A percentile compares a stretch with the other conserved stretches of the same genome.
Conservation (phyloP, 2,888 invertebrate species). For the Stegophylla sp. region DNA sequence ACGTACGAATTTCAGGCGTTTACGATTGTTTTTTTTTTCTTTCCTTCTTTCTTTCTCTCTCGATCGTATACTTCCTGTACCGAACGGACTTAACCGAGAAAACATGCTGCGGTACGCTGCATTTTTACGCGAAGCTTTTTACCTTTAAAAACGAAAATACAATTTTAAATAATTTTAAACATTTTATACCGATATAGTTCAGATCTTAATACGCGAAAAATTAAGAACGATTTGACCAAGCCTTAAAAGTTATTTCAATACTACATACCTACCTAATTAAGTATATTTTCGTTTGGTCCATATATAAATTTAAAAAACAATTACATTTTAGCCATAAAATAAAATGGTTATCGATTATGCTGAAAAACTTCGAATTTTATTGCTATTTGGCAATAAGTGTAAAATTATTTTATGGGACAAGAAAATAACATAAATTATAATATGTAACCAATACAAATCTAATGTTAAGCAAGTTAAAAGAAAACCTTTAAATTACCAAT, state of each 20-base stretch:
- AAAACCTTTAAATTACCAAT: not conserved
- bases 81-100: not conserved
- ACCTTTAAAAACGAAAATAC: not conserved
- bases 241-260: not conserved
- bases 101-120: too few relatives aligned
- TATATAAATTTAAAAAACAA: constrained; percentile 26
- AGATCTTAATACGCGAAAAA: too few relatives aligned
- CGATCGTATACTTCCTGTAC: not conserved
- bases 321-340: constrained; percentile 16
- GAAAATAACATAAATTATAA: constrained; percentile 19
- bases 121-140: too few relatives aligned
- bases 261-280: not conserved
- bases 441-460: not conserved
- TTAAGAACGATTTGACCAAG: too few relatives aligned
- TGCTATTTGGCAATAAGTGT: constrained; percentile 31
- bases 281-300: not conserved
- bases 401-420: constrained; percentile 25
- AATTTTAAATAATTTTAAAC: not conserved
- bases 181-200: not conserved
- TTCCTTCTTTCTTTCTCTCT: constrained; percentile 4
- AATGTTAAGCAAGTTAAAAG: not conserved
- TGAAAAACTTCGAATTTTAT: constrained; percentile 3
- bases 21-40: constrained; percentile 20
- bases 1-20: constrained; percentile 32
- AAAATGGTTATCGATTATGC: constrained; percentile 13